phyloP scores from a whole-genome alignment of 2,797 vertebrate genomes.

The Perodicticus potto region DNA sequence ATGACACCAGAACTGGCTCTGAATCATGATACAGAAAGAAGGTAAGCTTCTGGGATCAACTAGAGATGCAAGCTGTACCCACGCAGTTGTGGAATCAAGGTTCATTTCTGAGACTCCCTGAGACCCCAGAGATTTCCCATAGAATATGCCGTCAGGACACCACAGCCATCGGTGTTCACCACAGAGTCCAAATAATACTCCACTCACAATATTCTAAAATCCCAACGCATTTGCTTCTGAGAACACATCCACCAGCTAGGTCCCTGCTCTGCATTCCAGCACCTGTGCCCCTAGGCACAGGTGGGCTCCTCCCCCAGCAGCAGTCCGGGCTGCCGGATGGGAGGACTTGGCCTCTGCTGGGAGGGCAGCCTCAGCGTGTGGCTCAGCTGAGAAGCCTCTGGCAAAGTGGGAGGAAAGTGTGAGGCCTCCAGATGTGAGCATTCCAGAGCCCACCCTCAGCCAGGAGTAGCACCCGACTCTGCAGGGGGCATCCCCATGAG shows the following conservation, averaged over 20 bases:
- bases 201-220: background rate
- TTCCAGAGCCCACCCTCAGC: background rate
- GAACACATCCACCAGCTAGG: background rate
- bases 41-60: background rate
- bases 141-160: background rate
- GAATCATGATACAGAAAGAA: background rate
- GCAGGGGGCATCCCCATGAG: background rate
- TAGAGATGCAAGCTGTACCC: background rate
- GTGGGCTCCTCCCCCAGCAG: too few species aligned
- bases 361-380: background rate
- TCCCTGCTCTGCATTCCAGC: too few species aligned
- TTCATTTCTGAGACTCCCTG: background rate
- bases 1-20: constrained; percentile 11
- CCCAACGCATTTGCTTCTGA: background rate
- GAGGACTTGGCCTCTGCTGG: background rate
- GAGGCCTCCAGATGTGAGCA: background rate
- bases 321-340: too few species aligned
- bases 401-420: rapidly evolving
- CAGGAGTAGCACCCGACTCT: background rate
- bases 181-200: background rate
- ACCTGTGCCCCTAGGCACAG: background rate
- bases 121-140: background rate
- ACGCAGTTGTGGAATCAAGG: background rate
- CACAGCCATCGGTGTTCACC: too few species aligned
- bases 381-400: background rate